These are phyloP conservation scores for Wasmannia auropunctata DNA, from an alignment of 1,140 invertebrate species.

Conservation along the genomic window DNA sequence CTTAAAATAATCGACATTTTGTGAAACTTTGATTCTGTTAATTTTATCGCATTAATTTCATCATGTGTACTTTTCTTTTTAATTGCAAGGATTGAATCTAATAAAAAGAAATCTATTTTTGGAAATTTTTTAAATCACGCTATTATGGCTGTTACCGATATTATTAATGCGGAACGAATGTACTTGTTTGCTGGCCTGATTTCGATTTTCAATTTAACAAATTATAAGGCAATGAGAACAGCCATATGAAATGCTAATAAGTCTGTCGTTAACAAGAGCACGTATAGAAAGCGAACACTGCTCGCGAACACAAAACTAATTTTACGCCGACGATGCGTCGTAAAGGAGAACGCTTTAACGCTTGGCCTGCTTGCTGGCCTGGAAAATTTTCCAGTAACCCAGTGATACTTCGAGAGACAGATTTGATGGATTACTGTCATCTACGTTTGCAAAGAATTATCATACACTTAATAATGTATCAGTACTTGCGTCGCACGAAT, in stretches of 20 bases:
- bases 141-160: not conserved
- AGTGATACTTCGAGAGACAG: slow-evolving; percentile 61
- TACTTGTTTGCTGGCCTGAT: not conserved
- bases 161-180: not conserved
- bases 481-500: not conserved
- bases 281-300: not conserved
- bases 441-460: slow-evolving; percentile 4
- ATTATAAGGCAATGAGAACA: not conserved
- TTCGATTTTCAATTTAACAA: not conserved
- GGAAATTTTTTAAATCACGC: not conserved
- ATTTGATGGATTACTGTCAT: slow-evolving; percentile 37
- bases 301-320: slow-evolving; percentile 43
- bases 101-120: not conserved
- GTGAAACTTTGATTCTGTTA: not conserved
- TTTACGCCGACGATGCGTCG: slow-evolving; percentile 44
- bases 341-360: slow-evolving; percentile 37
- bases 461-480: not conserved
- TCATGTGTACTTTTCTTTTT: not conserved
- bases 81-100: not conserved
- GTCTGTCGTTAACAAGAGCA: slow-evolving; percentile 14
- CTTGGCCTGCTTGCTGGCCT: slow-evolving; percentile 41
- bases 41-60: not conserved
- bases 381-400: slow-evolving; percentile 69
- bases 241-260: not conserved
- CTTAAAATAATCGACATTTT: not conserved